Conservation (phyloP, 2,888 invertebrate genomes). For the Seladonia tumulorum region DNA sequence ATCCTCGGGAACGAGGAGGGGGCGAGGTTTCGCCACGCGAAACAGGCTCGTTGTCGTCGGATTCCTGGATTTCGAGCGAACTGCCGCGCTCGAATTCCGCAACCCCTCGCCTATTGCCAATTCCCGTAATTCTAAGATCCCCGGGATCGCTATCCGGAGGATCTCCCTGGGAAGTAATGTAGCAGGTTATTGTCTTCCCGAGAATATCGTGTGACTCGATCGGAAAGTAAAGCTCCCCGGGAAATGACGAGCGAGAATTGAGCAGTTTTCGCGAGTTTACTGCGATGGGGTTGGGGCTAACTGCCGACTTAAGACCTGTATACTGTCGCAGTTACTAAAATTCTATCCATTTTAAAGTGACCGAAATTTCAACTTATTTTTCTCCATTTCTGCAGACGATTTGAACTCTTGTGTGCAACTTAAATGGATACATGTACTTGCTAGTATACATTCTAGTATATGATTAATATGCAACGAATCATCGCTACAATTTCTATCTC, state of each 20-base stretch:
- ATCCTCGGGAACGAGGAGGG: slow-evolving; percentile 18
- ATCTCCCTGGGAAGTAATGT: slow-evolving; percentile 6
- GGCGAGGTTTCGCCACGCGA: not conserved
- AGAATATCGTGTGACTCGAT: slow-evolving; percentile 13
- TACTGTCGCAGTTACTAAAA: not conserved
- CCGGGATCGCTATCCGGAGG: not conserved
- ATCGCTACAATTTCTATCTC: no score
- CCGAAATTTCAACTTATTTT: not conserved
- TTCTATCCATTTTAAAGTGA: not conserved
- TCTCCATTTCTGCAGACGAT: not conserved
- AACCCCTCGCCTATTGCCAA: slow-evolving; percentile 8
- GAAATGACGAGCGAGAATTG: not conserved
- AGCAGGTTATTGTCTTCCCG: slow-evolving; percentile 10
- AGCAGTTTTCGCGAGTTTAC: slow-evolving; percentile 2
- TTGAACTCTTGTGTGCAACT: not conserved
- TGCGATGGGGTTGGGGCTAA: not conserved
- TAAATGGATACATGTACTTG: not conserved
- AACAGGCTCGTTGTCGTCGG: slow-evolving; percentile 16
- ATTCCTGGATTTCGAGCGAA: not conserved
- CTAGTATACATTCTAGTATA: no score
- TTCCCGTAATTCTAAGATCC: slow-evolving; percentile 18
- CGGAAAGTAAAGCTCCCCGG: not conserved
- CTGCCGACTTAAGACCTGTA: not conserved
- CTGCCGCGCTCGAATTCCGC: not conserved
- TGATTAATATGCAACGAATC: no score